A percentile compares a stretch with the other conserved stretches of the same genome.
Evolutionary conservation across 1,140 invertebrate genomes (phyloP).

Genomic region (Procambarus clarkii): DNA sequence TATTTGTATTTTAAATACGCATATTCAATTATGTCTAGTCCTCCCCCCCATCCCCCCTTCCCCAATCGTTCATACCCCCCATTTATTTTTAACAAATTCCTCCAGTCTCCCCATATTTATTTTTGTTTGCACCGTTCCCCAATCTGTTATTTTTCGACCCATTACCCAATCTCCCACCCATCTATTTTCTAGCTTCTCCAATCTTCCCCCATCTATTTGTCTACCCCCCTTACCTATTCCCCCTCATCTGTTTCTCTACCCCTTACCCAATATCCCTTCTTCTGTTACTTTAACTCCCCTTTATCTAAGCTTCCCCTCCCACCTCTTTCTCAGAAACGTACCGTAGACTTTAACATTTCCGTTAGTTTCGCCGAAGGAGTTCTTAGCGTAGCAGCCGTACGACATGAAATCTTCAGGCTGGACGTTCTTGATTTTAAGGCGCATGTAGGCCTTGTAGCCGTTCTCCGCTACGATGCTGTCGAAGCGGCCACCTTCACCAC

Average conservation of each 20-base stretch:
- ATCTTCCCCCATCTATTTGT: too few relatives aligned
- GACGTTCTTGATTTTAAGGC: conserved; percentile 86
- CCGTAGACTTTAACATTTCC: conserved; percentile 93
- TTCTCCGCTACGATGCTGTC: conserved; percentile 72
- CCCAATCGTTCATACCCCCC: too few relatives aligned
- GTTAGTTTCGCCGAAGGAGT: conserved; percentile 93
- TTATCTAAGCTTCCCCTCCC: not conserved
- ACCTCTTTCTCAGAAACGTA: conserved; percentile 75
- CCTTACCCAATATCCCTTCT: not conserved
- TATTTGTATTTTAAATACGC: too few relatives aligned
- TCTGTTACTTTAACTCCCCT: not conserved
- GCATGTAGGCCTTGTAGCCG: conserved; percentile 80
- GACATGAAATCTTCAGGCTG: conserved; percentile 85
- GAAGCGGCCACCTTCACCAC: conserved; percentile 59
- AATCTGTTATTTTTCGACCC: too few relatives aligned
- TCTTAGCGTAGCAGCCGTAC: conserved; percentile 91
- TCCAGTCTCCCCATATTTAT: too few relatives aligned
- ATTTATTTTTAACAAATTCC: too few relatives aligned
- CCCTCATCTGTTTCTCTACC: not conserved
- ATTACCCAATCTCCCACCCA: too few relatives aligned
- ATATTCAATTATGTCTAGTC: too few relatives aligned
- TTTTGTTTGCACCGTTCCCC: too few relatives aligned
- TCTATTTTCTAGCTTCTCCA: too few relatives aligned
- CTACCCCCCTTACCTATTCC: too few relatives aligned
- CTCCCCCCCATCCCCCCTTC: too few relatives aligned